Conservation (phyloP, 1,140 invertebrate genomes). For the Caenorhabditis inopinata region DNA sequence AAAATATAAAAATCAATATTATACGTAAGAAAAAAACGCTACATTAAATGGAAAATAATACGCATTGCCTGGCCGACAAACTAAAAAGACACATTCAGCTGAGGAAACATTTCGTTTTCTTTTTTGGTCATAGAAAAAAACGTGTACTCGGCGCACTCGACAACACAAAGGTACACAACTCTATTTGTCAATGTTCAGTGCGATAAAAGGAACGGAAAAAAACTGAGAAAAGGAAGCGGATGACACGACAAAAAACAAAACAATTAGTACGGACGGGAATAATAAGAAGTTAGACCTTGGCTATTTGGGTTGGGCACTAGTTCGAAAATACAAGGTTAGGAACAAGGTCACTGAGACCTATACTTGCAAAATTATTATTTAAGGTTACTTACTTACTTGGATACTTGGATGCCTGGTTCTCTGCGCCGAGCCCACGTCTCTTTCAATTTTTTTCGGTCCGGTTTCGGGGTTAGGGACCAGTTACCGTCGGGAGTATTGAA, state of each 20-base stretch:
- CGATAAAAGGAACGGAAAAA: not conserved
- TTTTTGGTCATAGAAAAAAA: not conserved
- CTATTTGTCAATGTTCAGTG: slow-evolving; percentile 3
- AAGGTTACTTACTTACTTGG: too few relatives aligned
- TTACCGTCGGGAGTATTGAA: too few relatives aligned
- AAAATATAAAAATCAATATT: too few relatives aligned
- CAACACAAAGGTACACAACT: not conserved
- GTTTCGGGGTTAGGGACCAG: too few relatives aligned
- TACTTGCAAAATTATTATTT: too few relatives aligned
- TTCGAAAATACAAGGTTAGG: not conserved
- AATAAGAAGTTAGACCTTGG: not conserved
- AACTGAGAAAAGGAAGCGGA: not conserved
- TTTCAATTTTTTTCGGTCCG: too few relatives aligned
- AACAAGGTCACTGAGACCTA: not conserved
- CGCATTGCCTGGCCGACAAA: not conserved
- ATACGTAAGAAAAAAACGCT: too few relatives aligned
- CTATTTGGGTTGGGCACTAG: not conserved
- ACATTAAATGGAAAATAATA: not conserved
- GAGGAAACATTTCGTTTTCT: slow-evolving; percentile 3
- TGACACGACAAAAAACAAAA: not conserved
- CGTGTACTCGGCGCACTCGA: not conserved
- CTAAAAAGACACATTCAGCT: slow-evolving; percentile 3
- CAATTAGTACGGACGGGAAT: not conserved
- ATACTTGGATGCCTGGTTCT: too few relatives aligned
- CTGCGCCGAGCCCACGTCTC: too few relatives aligned